Evolutionary conservation across 2,888 invertebrate species (phyloP).

Genomic region (Xestia rhomboidea): DNA sequence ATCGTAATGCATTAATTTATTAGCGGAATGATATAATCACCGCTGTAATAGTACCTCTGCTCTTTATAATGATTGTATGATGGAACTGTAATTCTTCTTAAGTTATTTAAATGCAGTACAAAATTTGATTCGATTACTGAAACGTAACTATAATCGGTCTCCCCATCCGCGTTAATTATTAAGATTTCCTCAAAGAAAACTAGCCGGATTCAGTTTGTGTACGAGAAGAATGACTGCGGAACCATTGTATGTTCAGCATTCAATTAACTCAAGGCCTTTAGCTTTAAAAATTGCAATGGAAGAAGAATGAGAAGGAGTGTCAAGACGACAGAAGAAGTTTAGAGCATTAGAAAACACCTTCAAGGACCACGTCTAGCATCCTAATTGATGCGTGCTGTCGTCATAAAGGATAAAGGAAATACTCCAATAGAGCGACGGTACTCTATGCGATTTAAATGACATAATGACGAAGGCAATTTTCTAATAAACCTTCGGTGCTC

Average conservation of each 20-base stretch:
- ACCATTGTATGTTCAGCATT: conserved; percentile 29
- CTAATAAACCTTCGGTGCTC: conserved; percentile 90
- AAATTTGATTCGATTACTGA: background rate
- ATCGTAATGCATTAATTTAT: conserved; percentile 30
- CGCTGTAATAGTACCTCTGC: background rate
- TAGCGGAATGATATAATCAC: conserved; percentile 16
- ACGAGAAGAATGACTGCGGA: background rate
- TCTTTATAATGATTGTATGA: background rate
- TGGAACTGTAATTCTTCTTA: background rate
- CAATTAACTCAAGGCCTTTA: conserved; percentile 36
- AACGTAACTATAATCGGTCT: background rate
- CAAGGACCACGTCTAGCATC: conserved; percentile 83
- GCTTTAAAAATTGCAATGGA: conserved; percentile 14
- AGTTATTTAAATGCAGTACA: background rate
- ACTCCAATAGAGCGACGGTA: conserved; percentile 90
- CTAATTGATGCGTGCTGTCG: conserved; percentile 89
- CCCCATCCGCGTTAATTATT: background rate
- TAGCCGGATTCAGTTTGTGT: conserved; percentile 16
- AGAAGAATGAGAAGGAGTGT: conserved; percentile 29
- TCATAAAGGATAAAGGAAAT: conserved; percentile 90
- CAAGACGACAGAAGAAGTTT: conserved; percentile 42
- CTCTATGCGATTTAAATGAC: conserved; percentile 91
- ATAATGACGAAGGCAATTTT: conserved; percentile 90
- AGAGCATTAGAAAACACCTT: conserved; percentile 72
- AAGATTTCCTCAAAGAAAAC: conserved; percentile 23